Evolutionary conservation across 1,140 invertebrate genomes (phyloP), one percentile per base, ranked within the genome.

Genomic region (Portunus trituberculatus): DNA sequence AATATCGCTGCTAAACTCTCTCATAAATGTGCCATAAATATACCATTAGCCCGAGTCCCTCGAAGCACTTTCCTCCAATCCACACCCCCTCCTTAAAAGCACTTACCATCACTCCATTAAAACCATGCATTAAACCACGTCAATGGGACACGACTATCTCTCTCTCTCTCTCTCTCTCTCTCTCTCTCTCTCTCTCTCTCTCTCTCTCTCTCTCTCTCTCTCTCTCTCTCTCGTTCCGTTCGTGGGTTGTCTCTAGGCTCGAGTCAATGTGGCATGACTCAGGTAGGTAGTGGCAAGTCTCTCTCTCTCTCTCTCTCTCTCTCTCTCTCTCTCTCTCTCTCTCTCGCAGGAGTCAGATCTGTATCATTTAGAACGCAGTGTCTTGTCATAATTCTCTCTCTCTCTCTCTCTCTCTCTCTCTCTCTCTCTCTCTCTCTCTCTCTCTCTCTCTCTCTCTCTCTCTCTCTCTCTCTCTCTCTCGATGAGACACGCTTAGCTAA

Each of bases 241-340:
- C 52, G 52, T 10, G 10, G 52, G 39, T 39, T 39, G 39, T 39
- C 39, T 39, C 39, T 39, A 39, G 39, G 39, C 39, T 39, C 39
- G 6, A 39, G 39, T 39, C 39, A 39, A 39, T 39, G 39, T 39
- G 39, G 6, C 39, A 39, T 39, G 39, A 39, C 39, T 39, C 39
- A 39, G 39, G 39, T 39, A 39, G 39, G 39, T 39, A 6, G 39
- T 39, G 39, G 39, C 39, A 39, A 39, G 39, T 84, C 83, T 84
- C 83, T 84, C 83, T 84, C 83, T 84, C 83, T 84, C 83, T 84
- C 83, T 84, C 83, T 84, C 83, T 84, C 83, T 84, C 83, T 84
- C 83, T 84, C 83, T 84, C 83, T 84, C 83, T 84, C 83, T 84
- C 83, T 84, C 83, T 84, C 83, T 84, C 83, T 84, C 83, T 84